Percentiles rank a stretch among this genome's conserved stretches.
phyloP scores from a whole-genome alignment of 2,113 vertebrate species.

The Elgaria multicarinata region DNA sequence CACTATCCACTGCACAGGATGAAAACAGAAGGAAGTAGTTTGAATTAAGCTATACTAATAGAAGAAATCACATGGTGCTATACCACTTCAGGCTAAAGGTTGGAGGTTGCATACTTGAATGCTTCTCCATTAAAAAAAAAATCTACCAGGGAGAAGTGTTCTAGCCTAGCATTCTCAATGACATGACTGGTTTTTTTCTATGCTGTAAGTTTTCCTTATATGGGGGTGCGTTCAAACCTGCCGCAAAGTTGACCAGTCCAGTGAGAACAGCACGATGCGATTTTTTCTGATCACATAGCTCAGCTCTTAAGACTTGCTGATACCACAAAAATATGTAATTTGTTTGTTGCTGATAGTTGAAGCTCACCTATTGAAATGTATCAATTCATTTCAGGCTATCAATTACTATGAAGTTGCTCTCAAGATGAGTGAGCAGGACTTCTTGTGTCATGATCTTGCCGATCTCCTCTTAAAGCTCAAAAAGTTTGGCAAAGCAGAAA shows the following conservation, averaged over 20 bases:
- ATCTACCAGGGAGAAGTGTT: neutral
- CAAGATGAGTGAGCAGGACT: conserved; percentile 75
- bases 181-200: neutral
- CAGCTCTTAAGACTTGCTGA: neutral
- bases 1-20: neutral
- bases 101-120: neutral
- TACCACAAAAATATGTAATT: neutral
- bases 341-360: neutral
- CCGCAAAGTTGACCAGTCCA: neutral
- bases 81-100: neutral
- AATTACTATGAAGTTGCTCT: conserved; percentile 80
- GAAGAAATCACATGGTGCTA: neutral
- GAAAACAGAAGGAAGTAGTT: neutral
- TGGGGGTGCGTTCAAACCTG: neutral
- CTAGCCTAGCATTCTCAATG: neutral
- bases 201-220: neutral
- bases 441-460: conserved; percentile 73
- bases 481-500: conserved; percentile 75
- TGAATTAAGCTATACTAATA: neutral
- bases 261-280: neutral
- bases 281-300: neutral
- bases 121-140: neutral
- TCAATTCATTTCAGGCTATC: conserved; percentile 69
- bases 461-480: conserved; percentile 78
- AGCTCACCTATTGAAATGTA: neutral